Evolutionary conservation across 2,797 vertebrate genomes (phyloP).

Genomic region (Lepidocolaptes lacrymiger): DNA sequence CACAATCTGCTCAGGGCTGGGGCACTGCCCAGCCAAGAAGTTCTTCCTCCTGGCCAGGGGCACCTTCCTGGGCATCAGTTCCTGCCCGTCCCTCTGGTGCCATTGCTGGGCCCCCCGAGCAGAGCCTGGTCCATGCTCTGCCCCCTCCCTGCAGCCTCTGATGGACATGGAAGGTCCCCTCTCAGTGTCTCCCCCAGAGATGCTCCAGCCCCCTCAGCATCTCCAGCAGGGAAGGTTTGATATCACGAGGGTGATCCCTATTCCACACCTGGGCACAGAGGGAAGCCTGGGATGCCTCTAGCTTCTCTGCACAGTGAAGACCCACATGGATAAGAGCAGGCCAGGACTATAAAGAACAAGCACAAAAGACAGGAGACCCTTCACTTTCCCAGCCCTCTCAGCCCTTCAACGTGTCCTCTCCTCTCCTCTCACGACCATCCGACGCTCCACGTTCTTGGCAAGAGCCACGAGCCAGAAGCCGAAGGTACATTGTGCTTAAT

Average conservation of each 20-base stretch:
- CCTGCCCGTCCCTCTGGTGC: too few species aligned
- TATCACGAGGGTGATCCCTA: rapidly evolving
- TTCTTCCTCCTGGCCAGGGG: too few species aligned
- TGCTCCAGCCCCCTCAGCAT: neutral
- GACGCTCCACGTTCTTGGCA: neutral
- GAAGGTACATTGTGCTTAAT: neutral
- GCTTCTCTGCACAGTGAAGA: neutral
- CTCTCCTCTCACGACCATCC: too few species aligned
- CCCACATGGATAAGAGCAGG: rapidly evolving
- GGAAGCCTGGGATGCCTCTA: neutral
- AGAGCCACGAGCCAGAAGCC: neutral
- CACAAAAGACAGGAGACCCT: neutral
- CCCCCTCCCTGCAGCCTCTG: too few species aligned
- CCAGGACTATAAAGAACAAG: neutral
- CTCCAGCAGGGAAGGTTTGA: neutral
- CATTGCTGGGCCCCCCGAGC: too few species aligned
- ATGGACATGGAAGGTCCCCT: neutral
- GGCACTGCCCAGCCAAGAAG: too few species aligned
- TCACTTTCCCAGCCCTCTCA: neutral
- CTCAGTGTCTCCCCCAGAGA: too few species aligned
- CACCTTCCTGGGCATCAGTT: too few species aligned
- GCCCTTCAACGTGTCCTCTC: neutral
- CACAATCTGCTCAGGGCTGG: too few species aligned
- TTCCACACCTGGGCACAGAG: neutral
- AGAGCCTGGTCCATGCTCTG: too few species aligned